A percentile compares a stretch with the other conserved stretches of the same genome.
phyloP scores from a whole-genome alignment of 1,140 invertebrate genomes.

The Babylonia areolata region DNA sequence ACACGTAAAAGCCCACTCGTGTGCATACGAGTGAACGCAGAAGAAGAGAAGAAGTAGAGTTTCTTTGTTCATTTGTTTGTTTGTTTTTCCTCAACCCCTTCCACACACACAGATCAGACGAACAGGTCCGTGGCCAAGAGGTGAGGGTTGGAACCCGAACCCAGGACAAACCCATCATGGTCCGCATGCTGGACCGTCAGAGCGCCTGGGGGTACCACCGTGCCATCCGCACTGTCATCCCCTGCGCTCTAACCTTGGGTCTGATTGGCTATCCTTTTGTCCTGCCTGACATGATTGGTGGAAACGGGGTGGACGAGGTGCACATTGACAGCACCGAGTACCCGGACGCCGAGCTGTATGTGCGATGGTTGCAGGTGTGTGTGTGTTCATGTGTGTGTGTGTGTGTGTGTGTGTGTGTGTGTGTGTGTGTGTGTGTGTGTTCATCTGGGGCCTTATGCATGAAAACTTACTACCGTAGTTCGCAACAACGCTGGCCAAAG shows the following conservation, averaged over 20 bases:
- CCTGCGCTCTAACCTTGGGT: constrained; percentile 87
- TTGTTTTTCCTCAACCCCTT: neutral
- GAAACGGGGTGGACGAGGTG: constrained; percentile 81
- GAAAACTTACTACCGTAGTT: too few relatives aligned
- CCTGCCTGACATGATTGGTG: constrained; percentile 94
- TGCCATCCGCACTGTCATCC: constrained; percentile 88
- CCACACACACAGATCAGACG: constrained; percentile 29
- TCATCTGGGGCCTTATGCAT: too few relatives aligned
- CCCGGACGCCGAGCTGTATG: constrained; percentile 87
- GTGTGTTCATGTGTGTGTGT: neutral
- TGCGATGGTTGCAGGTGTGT: constrained; percentile 88
- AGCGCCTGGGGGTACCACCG: constrained; percentile 87
- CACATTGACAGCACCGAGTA: constrained; percentile 71
- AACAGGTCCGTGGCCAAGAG: constrained; percentile 52
- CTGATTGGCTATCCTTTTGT: constrained; percentile 90
- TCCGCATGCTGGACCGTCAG: constrained; percentile 91
- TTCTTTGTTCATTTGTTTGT: too few relatives aligned
- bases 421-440: neutral
- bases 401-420: constrained; percentile 11
- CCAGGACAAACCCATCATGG: constrained; percentile 86
- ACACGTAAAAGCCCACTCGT: too few relatives aligned
- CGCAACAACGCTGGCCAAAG: too few relatives aligned
- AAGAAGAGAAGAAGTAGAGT: too few relatives aligned
- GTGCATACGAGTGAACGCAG: too few relatives aligned
- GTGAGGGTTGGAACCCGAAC: constrained; percentile 86